Percentiles rank a stretch among this genome's conserved stretches.
Conservation (phyloP, 2,797 vertebrate genomes). For the Poeciliopsis turneri region DNA sequence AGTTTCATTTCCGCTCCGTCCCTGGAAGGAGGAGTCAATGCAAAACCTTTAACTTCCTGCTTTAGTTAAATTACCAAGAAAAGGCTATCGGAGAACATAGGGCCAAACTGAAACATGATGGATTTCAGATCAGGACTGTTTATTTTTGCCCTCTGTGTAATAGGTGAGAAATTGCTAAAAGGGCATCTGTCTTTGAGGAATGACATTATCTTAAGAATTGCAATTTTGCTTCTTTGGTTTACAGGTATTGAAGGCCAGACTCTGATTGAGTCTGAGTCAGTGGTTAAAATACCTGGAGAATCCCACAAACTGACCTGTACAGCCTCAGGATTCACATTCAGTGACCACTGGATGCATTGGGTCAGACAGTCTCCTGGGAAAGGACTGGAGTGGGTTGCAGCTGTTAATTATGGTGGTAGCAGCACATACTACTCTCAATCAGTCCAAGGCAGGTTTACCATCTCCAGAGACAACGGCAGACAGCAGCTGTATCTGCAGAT, state of each 20-base stretch:
- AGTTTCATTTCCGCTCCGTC: not conserved
- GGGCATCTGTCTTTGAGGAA: not conserved
- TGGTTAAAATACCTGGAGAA: not conserved
- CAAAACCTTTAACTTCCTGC: not conserved
- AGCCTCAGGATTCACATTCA: conserved; percentile 1
- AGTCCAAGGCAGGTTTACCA: accelerated
- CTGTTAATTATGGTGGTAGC: accelerated
- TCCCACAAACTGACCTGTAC: conserved; percentile 22
- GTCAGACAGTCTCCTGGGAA: conserved; percentile 8
- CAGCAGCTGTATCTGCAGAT: not conserved
- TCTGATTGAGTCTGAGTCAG: conserved; percentile 20
- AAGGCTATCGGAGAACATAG: not conserved
- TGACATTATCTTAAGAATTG: not conserved
- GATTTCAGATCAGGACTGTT: conserved; percentile 1
- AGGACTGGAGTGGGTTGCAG: conserved; percentile 15
- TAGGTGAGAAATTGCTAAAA: not conserved
- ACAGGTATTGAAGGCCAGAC: conserved; percentile 6
- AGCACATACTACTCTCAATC: not conserved
- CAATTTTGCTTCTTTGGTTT: not conserved
- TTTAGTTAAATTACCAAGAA: not conserved
- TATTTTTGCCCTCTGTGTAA: not conserved
- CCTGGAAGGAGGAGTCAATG: conserved; percentile 5
- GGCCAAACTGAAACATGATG: not conserved
- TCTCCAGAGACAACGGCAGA: conserved; percentile 1
- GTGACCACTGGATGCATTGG: accelerated